Percentiles rank a stretch among this genome's conserved stretches.
Evolutionary conservation across 2,113 vertebrate species (phyloP).

Genomic region (Phocoena sinus): DNA sequence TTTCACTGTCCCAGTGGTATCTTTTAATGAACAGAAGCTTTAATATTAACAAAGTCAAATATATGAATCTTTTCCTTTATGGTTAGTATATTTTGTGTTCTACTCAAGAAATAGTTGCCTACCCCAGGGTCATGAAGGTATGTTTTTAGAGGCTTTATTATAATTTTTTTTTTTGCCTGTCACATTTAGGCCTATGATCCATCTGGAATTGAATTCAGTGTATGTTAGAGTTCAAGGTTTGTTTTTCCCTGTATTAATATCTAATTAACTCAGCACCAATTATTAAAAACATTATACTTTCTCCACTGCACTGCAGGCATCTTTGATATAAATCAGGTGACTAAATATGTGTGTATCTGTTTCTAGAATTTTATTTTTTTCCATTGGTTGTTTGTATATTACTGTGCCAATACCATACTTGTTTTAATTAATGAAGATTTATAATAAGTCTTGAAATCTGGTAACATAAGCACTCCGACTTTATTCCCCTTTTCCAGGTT

Average conservation of each 20-base stretch:
- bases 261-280: neutral
- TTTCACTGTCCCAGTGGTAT: neutral
- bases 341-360: no score
- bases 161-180: neutral
- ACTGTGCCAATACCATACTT: neutral
- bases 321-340: neutral
- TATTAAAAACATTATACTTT: neutral
- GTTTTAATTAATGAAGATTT: neutral
- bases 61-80: neutral
- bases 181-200: neutral
- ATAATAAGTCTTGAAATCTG: neutral
- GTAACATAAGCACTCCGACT: neutral
- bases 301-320: neutral
- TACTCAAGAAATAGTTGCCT: neutral
- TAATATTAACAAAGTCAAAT: neutral
- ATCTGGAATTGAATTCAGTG: neutral
- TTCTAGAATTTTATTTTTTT: conserved; percentile 4
- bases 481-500: neutral
- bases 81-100: neutral
- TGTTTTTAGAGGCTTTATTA: neutral
- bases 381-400: neutral
- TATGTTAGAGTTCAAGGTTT: neutral
- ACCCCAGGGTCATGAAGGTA: neutral
- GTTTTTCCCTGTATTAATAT: neutral
- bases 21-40: neutral